A percentile compares a stretch with the other conserved stretches of the same genome.
These are phyloP conservation scores for Pentalonia nigronervosa DNA, from an alignment of 1,140 invertebrate species.

Conservation along the genomic window DNA sequence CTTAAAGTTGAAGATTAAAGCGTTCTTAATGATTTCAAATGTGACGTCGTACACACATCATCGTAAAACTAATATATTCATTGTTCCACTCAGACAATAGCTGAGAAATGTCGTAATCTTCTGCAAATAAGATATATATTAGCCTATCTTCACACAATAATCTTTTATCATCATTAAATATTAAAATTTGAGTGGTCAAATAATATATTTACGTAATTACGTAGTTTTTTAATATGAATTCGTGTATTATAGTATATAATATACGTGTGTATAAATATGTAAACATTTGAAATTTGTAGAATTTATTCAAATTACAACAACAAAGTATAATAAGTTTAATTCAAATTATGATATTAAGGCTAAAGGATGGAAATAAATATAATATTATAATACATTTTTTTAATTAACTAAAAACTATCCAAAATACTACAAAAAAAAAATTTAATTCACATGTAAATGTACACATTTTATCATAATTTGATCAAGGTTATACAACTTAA, in stretches of 20 bases:
- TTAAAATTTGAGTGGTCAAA: too few species aligned
- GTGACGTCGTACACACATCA: too few species aligned
- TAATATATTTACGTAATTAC: too few species aligned
- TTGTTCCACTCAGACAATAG: neutral
- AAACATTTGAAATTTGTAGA: neutral
- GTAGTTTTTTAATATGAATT: too few species aligned
- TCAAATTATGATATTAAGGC: neutral
- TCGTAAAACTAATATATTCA: neutral
- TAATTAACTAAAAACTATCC: neutral
- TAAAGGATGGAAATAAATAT: neutral
- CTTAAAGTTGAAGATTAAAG: too few species aligned
- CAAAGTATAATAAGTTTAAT: constrained; percentile 2
- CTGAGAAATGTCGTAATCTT: neutral
- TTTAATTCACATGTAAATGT: neutral
- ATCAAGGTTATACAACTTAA: neutral
- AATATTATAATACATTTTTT: neutral
- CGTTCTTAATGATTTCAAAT: too few species aligned
- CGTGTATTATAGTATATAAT: too few species aligned
- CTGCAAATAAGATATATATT: too few species aligned
- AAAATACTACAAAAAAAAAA: neutral
- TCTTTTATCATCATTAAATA: too few species aligned
- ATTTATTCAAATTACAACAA: neutral
- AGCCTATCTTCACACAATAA: too few species aligned
- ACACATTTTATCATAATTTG: neutral
- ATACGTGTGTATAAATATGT: too few species aligned